Percentiles rank a stretch among this genome's conserved stretches.
Evolutionary conservation across 2,888 invertebrate species (phyloP).

Genomic region (Troilus luridus): DNA sequence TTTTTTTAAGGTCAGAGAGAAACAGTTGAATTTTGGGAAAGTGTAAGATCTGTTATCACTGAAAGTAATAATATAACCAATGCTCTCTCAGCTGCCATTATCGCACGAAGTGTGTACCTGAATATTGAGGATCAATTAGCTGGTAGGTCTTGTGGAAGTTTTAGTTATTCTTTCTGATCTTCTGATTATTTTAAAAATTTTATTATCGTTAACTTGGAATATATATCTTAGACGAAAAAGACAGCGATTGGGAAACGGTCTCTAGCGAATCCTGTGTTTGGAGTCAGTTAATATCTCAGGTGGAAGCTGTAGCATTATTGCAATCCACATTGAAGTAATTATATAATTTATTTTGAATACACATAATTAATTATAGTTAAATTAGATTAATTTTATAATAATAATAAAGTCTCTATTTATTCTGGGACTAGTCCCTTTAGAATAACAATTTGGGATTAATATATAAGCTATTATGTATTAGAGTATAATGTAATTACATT

Average conservation of each 20-base stretch:
- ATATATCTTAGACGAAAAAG: slow-evolving; percentile 63
- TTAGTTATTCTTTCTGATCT: neutral
- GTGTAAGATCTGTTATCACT: slow-evolving; percentile 79
- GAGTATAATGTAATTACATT: no score
- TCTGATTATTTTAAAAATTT: neutral
- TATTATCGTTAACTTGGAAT: neutral
- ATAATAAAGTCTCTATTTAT: no score
- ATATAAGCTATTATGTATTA: no score
- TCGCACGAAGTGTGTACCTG: slow-evolving; percentile 83
- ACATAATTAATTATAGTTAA: neutral
- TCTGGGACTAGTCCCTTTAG: no score
- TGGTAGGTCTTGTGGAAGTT: slow-evolving; percentile 50
- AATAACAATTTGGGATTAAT: no score
- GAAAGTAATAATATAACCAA: slow-evolving; percentile 83
- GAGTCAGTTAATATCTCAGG: slow-evolving; percentile 87
- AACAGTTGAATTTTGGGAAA: slow-evolving; percentile 76
- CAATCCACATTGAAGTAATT: slow-evolving; percentile 69
- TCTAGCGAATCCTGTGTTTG: slow-evolving; percentile 90
- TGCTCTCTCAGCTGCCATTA: slow-evolving; percentile 86
- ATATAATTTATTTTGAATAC: neutral
- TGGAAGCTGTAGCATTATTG: slow-evolving; percentile 89
- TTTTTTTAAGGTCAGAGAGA: slow-evolving; percentile 62
- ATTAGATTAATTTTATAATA: neutral
- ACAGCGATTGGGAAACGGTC: slow-evolving; percentile 81
- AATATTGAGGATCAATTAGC: slow-evolving; percentile 69